Evolutionary conservation across 1,140 invertebrate genomes (phyloP).

Genomic region (Drosophila melanica): DNA sequence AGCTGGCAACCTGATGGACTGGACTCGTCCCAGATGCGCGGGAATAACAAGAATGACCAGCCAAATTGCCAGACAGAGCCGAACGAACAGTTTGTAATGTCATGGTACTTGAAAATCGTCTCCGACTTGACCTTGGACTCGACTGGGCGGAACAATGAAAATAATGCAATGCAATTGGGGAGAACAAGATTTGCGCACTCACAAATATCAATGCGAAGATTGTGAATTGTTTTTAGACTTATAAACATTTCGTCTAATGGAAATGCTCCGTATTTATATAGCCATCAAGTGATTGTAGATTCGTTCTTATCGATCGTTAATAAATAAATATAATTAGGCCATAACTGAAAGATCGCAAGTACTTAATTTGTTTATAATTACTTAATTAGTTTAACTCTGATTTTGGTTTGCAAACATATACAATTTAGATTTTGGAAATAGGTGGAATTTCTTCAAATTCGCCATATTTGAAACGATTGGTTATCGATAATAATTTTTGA

Average conservation of each 20-base stretch:
- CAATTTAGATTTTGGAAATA: neutral
- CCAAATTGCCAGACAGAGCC: conserved; percentile 10
- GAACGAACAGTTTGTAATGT: conserved; percentile 19
- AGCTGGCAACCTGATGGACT: neutral
- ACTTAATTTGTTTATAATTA: neutral
- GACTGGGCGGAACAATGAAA: neutral
- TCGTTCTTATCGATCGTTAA: neutral
- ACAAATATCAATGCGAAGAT: too few relatives aligned
- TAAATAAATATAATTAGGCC: neutral
- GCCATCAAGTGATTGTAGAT: neutral
- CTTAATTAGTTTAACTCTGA: conserved; percentile 1
- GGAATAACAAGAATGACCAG: conserved; percentile 1
- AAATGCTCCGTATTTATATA: too few relatives aligned
- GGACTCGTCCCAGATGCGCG: neutral
- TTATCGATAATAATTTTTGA: neutral
- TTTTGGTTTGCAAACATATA: neutral
- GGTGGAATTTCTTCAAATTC: neutral
- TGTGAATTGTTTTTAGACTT: too few relatives aligned
- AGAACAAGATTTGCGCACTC: too few relatives aligned
- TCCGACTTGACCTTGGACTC: too few relatives aligned
- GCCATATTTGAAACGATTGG: neutral
- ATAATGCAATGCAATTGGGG: neutral
- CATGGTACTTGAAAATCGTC: conserved; percentile 30
- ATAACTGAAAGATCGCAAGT: neutral
- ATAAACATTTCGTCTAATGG: neutral